Percentiles rank a stretch among this genome's conserved stretches.
These are phyloP conservation scores for Tetraneura akinire DNA, from an alignment of 1,140 invertebrate species.

Conservation along the genomic window DNA sequence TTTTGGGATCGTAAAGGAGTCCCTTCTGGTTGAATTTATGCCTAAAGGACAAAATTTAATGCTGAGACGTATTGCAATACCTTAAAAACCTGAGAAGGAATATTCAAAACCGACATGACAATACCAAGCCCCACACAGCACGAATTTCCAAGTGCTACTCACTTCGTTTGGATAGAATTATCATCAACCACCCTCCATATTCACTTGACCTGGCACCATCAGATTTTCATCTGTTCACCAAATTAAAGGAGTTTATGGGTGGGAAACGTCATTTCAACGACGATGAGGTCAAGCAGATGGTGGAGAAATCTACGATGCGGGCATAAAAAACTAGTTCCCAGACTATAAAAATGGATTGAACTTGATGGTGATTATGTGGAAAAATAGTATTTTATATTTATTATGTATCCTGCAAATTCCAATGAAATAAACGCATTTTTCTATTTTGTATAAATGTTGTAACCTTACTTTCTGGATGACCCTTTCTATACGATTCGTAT, in stretches of 20 bases:
- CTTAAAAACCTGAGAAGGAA: background rate
- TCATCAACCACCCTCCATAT: slow-evolving; percentile 52
- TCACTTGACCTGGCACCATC: slow-evolving; percentile 56
- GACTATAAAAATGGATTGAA: slow-evolving; percentile 38
- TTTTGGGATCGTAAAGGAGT: background rate
- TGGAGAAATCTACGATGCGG: background rate
- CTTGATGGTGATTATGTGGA: slow-evolving; percentile 44
- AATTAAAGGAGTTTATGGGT: slow-evolving; percentile 52
- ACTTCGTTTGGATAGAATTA: background rate
- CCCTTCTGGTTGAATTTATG: background rate
- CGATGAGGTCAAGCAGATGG: slow-evolving; percentile 29
- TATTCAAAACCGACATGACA: slow-evolving; percentile 56
- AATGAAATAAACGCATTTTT: background rate
- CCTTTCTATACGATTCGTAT: no score
- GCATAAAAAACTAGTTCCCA: slow-evolving; percentile 29
- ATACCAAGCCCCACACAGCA: slow-evolving; percentile 57
- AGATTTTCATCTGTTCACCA: slow-evolving; percentile 56
- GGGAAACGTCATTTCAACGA: slow-evolving; percentile 50
- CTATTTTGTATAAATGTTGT: background rate
- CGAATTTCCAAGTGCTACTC: slow-evolving; percentile 51
- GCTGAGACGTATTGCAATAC: background rate
- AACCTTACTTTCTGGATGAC: slow-evolving; percentile 9
- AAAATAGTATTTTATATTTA: slow-evolving; percentile 5
- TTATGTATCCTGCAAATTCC: background rate
- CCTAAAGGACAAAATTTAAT: background rate